Base-by-base conservation (phyloP, 2,797 vertebrate genomes). In the Cynodonichthys magdalenae region DNA sequence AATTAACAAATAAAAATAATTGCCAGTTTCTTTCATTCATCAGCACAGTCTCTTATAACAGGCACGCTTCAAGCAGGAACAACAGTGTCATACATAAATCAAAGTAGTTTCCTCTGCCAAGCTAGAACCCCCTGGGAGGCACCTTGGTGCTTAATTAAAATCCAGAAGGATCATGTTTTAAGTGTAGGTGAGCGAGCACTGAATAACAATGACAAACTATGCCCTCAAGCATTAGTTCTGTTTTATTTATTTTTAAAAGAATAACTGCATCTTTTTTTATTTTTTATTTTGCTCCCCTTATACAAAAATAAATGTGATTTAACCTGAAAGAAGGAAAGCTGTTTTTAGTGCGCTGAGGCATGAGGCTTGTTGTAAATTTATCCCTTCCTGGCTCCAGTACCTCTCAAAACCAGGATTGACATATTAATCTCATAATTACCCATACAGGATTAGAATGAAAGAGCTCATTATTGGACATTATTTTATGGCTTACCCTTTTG, bases 81-180 rank as follows among this genome's bases (percentile, higher is more conserved):
- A 91, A 92, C 89, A 93, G 92, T 92, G 90, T 88, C 89, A 84
- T 89, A 84, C 89, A 94, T 94, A 92, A 94, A 93, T 94, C 92
- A 94, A 93, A 93, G 90, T 83, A 83, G 76, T 92, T 94, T 91
- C 89, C 88, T 92, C 90, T 92, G 91, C 91, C 92, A 92, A 89
- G 89, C 84, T 82, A 71, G 78, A 86, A 59, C 80, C 92, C 92
- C 90, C 84, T 85, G 92, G 91, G 92, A 93, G 86, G 82, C 88
- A 92, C 91, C 91, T 90, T 86, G 88, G 90, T 89, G 91, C 91
- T 94, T 94, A 92, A 95, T 94, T 95, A 94, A 94, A 94, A 94
- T 93, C 91, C 92, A 93, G 91, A 91, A 94, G 92, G 91, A 94
- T 93, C 93, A 90, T 91, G 92, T 94, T 94, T 93, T 93, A 94